phyloP scores from a whole-genome alignment of 1,140 invertebrate species.

The Calephelis nemesis region DNA sequence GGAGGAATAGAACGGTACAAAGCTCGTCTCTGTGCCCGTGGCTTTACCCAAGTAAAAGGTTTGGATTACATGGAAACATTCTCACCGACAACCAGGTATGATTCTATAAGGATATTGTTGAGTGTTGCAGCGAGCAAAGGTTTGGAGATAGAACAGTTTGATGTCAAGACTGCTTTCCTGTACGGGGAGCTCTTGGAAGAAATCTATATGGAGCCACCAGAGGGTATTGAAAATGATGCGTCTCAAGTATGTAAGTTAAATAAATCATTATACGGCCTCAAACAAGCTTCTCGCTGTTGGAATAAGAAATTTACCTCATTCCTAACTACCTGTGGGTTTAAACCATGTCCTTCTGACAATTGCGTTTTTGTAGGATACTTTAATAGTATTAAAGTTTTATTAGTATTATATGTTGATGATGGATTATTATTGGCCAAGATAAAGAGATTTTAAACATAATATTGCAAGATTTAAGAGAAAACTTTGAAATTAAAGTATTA shows the following conservation, averaged over 20 bases:
- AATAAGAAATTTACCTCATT: too few relatives aligned
- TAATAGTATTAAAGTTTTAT: constrained; percentile 30
- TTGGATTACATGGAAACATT: too few relatives aligned
- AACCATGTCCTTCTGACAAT: too few relatives aligned
- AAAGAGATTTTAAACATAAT: constrained; percentile 26
- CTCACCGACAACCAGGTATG: too few relatives aligned
- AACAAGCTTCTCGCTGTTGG: too few relatives aligned
- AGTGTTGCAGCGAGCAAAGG: too few relatives aligned
- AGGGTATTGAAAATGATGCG: constrained; percentile 22
- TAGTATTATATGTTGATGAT: constrained; percentile 39
- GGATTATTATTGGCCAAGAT: constrained; percentile 33
- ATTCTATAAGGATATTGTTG: too few relatives aligned
- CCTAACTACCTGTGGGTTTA: too few relatives aligned
- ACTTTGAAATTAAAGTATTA: constrained; percentile 9
- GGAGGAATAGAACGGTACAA: constrained; percentile 1
- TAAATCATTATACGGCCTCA: too few relatives aligned
- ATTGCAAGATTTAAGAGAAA: constrained; percentile 26
- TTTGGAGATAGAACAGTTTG: constrained; percentile 52
- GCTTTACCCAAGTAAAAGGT: too few relatives aligned
- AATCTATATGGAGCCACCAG: constrained; percentile 54
- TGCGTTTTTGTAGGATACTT: constrained; percentile 13
- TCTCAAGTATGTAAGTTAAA: background rate
- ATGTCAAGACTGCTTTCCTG: constrained; percentile 69
- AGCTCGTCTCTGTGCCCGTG: too few relatives aligned
- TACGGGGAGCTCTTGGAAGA: constrained; percentile 48